phyloP scores from a whole-genome alignment of 2,888 invertebrate species.

The Agriopis marginaria region DNA sequence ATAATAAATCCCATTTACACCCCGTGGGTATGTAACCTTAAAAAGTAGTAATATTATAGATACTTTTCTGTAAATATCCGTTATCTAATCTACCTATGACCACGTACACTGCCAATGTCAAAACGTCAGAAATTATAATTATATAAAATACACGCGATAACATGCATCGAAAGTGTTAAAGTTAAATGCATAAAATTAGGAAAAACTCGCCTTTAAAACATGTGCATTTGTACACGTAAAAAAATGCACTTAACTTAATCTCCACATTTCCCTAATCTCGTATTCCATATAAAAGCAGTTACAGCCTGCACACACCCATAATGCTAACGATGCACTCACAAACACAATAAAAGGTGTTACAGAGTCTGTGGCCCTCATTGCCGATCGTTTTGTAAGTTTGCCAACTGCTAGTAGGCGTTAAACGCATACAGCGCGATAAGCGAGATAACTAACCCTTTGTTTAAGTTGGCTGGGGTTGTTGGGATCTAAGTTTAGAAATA shows the following conservation, averaged over 20 bases:
- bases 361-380: constrained; percentile 8
- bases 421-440: constrained; percentile 19
- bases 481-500: background rate
- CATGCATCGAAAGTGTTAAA: too few species aligned
- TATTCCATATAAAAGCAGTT: constrained; percentile 28
- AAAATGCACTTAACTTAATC: constrained; percentile 30
- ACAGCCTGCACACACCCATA: constrained; percentile 25
- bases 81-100: too few species aligned
- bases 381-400: constrained; percentile 30
- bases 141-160: too few species aligned
- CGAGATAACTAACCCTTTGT: background rate
- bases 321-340: constrained; percentile 31
- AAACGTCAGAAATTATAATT: too few species aligned
- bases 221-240: constrained; percentile 45
- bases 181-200: too few species aligned
- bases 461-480: background rate
- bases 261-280: constrained; percentile 32
- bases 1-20: too few species aligned
- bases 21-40: too few species aligned
- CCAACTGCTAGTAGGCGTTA: constrained; percentile 31
- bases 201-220: constrained; percentile 17
- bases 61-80: too few species aligned
- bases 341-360: constrained; percentile 30
- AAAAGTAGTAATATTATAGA: too few species aligned
- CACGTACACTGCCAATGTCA: too few species aligned